Evolutionary conservation across 2,888 invertebrate species (phyloP), one percentile per base, ranked within the genome.

Genomic region (Himalopsyche tibetana): DNA sequence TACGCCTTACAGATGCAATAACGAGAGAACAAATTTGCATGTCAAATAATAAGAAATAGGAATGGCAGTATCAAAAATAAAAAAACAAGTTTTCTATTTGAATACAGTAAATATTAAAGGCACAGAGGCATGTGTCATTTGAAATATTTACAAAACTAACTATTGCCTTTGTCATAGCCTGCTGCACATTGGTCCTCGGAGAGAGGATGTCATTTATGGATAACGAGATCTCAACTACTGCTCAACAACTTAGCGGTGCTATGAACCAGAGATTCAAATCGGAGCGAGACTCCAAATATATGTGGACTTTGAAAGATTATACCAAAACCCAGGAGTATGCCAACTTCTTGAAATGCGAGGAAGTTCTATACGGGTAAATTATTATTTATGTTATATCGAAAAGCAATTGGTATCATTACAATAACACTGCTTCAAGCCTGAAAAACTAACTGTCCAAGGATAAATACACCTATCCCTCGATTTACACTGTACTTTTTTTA

Each of bases 231-330:
- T 94, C 94, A 0, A 93, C 95, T 19, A 94, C 95, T 36, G 94
- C 95, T 0, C 94, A 93, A 84, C 93, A 94, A 45, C 91, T 97
- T 55, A 95, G 96, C 2, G 92, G 94, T n/a, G 96, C 97, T 0
- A 95, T 97, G 4, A 96, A 96, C 90, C 93, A 95, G 69, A 95
- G 97, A 90, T 97, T 97, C 90, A 93, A 95, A 81, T 96, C 96
- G 0, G 95, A 96, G 88, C 93, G 97, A 85, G 97, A 97, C 90
- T 96, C 97, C 0, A 96, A 95, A 91, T 97, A 96, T 90, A 97
- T 97, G 0, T 93, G 96, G 56, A 74, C 74, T 74, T 74, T 74
- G 11, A 97, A 97, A 97, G 97, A 97, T 91, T 94, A 96, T 87
- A 94, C 96, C 19, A 95, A 96, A 0, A 97, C 97, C 0, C 92